Base-by-base conservation (phyloP, 2,888 invertebrate species). In the Agrenia bidenticulata region DNA sequence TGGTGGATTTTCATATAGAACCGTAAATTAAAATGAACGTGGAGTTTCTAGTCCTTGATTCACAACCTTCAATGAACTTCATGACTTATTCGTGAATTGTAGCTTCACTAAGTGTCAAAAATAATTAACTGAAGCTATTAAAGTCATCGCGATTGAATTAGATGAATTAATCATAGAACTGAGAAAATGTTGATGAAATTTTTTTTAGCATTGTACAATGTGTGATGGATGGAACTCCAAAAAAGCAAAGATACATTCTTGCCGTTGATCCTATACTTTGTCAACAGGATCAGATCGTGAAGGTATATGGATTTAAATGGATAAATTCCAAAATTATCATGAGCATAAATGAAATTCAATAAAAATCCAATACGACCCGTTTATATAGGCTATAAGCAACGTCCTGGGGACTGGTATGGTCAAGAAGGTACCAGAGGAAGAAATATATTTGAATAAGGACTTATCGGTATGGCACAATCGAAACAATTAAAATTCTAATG, bases 201-300 rank as follows among this genome's bases (percentile, higher is more conserved):
- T n/a, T n/a, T n/a, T n/a, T 9, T 19, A 55, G 72, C 21, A 67
- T 75, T 37, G 53, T 75, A 11, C 69, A 75, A 56, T 66, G 70
- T 59, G 69, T 75, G 0, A 69, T 75, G 60, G 69, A 79, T 72
- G 81, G 82, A 59, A 84, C 84, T 75, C 87, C 87, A 24, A 81
- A 79, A 72, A 79, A 80, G 65, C 82, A 83, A 63, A 82, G 84
- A 13, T 88, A 86, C 75, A 83, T 88, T 51, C 78, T 88, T 41
- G 88, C 87, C 0, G 84, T 86, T 0, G 87, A 88, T 77, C 85
- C 85, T 76, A 83, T 81, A 53, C 73, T 83, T n/a, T 81, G 83
- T 2, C 83, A 82, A 61, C 84, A 83, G 41, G 79, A 78, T 54
- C 80, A 83, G 78, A 84, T 88, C 71, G 80, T 86, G 4, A 85